Evolutionary conservation across 2,888 invertebrate genomes (phyloP), one percentile per base, ranked within the genome.

Genomic region (Rhagonycha fulva): DNA sequence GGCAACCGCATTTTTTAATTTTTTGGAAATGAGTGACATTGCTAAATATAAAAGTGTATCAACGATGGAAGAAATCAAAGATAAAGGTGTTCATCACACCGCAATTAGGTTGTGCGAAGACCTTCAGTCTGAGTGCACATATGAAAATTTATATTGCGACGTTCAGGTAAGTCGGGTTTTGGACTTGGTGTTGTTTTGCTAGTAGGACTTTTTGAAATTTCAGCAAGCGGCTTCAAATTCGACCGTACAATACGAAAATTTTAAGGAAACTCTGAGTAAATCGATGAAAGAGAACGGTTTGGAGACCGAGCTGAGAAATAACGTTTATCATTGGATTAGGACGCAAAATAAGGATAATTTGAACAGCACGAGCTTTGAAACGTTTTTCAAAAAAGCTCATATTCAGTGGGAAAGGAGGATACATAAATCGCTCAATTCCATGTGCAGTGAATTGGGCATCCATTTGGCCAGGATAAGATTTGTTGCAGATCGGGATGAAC

Each of bases 341-440:
- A 90, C 90, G 70, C 90, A 90, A 77, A 85, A 87, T 63, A 88
- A 87, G 77, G 85, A 87, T 30, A 85, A 84, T 24, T 70, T 76
- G 0, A 83, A 85, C 75, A 83, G 84, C 67, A 84, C 85, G 2
- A 82, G 82, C n/a, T 84, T 82, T 62, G 87, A 86, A 72, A 91
- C 92, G 19, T 97, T 95, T 84, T 89, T 97, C 71, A 91, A 93
- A 82, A 95, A 96, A 88, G 94, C 96, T 14, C 97, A 97, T 84
- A 91, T 94, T 26, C 94, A 95, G 81, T 98, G 98, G 98, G 98
- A 98, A 86, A 94, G 96, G 82, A 91, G 98, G 78, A 96, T 98
- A 71, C 94, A 97, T 83, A 98, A 98, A 88, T 98, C 97, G 23
- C 89, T 98, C 74, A 97, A 97, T 89, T 97, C 97, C 1, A 98